Evolutionary conservation across 2,113 vertebrate genomes (phyloP).

Genomic region (Saimiri boliviensis): DNA sequence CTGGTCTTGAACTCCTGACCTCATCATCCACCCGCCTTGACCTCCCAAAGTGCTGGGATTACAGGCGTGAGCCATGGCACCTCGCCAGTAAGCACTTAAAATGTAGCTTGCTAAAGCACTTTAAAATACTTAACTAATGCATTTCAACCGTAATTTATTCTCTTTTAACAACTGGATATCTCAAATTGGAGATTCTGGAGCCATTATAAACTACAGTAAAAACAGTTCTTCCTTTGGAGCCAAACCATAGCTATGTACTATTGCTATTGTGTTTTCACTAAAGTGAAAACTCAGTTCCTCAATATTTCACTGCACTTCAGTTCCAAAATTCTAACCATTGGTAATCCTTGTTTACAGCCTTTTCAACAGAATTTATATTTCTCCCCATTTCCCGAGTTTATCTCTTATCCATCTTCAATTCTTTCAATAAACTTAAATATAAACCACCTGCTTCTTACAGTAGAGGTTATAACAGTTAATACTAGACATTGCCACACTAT

Average conservation of each 20-base stretch:
- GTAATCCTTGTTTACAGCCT: background rate
- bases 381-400: background rate
- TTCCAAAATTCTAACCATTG: background rate
- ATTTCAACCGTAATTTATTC: background rate
- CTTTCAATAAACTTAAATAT: background rate
- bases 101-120: slow-evolving; percentile 4
- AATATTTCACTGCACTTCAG: background rate
- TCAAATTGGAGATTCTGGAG: background rate
- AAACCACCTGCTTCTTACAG: background rate
- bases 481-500: background rate
- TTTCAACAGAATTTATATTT: background rate
- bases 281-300: background rate
- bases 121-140: background rate
- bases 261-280: background rate
- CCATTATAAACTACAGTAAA: background rate
- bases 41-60: no score
- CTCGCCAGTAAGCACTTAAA: background rate
- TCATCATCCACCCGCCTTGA: no score
- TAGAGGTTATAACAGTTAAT: background rate
- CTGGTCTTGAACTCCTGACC: no score
- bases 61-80: no score
- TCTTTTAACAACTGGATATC: slow-evolving; percentile 6
- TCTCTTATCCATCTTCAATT: background rate
- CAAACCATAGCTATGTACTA: background rate
- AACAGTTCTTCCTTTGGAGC: background rate